These are phyloP conservation scores for Falco berigora DNA, from an alignment of 2,797 vertebrate species.

Conservation along the genomic window DNA sequence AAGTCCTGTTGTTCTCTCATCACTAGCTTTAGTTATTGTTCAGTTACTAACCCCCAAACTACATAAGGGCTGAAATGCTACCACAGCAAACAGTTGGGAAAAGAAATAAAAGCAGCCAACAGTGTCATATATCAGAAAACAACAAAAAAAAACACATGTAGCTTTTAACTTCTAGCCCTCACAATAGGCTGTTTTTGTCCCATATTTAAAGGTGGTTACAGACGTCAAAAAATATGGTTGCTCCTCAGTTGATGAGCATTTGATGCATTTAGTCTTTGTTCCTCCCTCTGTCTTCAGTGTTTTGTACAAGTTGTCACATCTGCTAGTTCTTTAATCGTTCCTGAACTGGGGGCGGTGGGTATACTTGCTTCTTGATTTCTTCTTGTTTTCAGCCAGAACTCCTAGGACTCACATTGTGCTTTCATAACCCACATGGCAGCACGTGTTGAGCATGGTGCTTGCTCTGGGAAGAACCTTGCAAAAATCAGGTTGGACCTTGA, in stretches of 20 bases:
- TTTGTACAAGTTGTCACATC: not conserved
- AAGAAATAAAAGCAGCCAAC: not conserved
- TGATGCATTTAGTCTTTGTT: not conserved
- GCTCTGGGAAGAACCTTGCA: not conserved
- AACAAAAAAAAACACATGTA: fast-evolving
- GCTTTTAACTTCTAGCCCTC: not conserved
- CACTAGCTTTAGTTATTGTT: not conserved
- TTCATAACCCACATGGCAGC: not conserved
- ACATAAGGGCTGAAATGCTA: not conserved
- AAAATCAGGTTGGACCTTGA: not conserved
- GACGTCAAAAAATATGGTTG: not conserved
- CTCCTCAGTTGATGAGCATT: not conserved
- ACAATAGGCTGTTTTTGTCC: not conserved
- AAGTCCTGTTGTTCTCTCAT: not conserved
- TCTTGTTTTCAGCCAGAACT: not conserved
- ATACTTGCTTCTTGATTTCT: not conserved
- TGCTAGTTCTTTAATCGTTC: not conserved
- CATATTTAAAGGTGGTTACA: not conserved
- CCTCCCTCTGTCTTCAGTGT: not conserved
- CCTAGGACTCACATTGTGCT: not conserved
- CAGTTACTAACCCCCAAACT: not conserved
- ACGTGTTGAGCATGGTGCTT: not conserved
- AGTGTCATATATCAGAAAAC: not conserved
- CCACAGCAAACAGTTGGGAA: not conserved
- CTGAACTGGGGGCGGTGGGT: not conserved